These are phyloP conservation scores for Atethmia centrago DNA, from an alignment of 2,888 invertebrate genomes.

Conservation along the genomic window DNA sequence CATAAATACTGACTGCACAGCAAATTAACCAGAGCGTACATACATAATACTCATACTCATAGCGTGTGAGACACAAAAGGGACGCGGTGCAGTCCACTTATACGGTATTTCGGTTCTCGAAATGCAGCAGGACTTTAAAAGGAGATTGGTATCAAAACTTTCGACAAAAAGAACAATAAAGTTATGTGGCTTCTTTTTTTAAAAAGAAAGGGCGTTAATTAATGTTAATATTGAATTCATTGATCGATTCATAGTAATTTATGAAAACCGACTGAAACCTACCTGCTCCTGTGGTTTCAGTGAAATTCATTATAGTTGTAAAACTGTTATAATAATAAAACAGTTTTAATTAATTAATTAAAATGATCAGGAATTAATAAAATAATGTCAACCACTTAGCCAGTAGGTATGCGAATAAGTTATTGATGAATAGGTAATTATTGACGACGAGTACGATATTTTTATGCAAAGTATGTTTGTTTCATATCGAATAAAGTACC, in stretches of 20 bases:
- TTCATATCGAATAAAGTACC: not conserved
- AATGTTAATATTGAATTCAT: not conserved
- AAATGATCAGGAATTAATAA: not conserved
- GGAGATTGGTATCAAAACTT: not conserved
- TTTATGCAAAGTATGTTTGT: constrained; percentile 1
- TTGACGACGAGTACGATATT: not conserved
- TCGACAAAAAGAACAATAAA: too few species aligned
- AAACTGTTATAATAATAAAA: too few species aligned
- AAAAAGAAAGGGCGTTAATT: not conserved
- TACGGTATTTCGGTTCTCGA: not conserved
- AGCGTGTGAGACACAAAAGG: too few species aligned
- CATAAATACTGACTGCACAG: too few species aligned
- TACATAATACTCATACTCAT: too few species aligned
- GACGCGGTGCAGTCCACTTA: too few species aligned
- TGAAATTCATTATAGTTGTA: not conserved
- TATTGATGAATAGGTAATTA: not conserved
- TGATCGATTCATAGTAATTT: not conserved
- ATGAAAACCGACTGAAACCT: not conserved
- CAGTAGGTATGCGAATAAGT: not conserved
- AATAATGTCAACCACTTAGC: not conserved
- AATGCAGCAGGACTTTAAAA: not conserved
- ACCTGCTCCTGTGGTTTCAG: not conserved
- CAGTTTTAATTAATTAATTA: too few species aligned
- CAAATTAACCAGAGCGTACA: too few species aligned
- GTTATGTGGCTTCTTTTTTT: not conserved